Percentiles rank a stretch among this genome's conserved stretches.
phyloP scores from a whole-genome alignment of 2,888 invertebrate species.

The Quadroppia sp. region DNA sequence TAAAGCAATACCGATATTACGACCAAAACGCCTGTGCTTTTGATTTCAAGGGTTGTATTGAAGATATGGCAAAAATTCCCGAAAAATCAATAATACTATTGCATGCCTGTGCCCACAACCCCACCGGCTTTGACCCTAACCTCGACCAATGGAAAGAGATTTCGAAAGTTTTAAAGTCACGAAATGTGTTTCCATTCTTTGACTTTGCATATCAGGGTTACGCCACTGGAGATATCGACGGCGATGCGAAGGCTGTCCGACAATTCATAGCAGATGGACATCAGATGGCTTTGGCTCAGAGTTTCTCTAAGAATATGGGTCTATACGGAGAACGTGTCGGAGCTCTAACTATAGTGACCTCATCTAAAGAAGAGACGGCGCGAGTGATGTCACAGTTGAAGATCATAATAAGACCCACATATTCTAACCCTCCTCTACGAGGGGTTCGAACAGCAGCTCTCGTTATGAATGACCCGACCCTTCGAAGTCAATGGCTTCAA shows the following conservation, averaged over 20 bases:
- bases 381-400: slow-evolving; percentile 88
- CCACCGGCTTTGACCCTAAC: slow-evolving; percentile 88
- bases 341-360: slow-evolving; percentile 73
- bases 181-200: slow-evolving; percentile 81
- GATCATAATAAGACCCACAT: slow-evolving; percentile 89
- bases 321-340: slow-evolving; percentile 84
- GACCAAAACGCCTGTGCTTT: slow-evolving; percentile 88
- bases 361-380: slow-evolving; percentile 71
- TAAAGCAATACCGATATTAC: slow-evolving; percentile 89
- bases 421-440: slow-evolving; percentile 93
- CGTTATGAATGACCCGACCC: slow-evolving; percentile 68
- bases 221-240: slow-evolving; percentile 75
- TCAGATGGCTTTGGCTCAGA: slow-evolving; percentile 79
- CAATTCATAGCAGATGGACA: slow-evolving; percentile 84
- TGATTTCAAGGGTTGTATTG: slow-evolving; percentile 80
- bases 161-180: slow-evolving; percentile 69
- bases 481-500: slow-evolving; percentile 64
- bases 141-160: slow-evolving; percentile 70
- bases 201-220: slow-evolving; percentile 99
- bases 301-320: slow-evolving; percentile 97
- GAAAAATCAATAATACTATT: slow-evolving; percentile 81
- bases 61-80: slow-evolving; percentile 85
- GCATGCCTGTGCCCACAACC: slow-evolving; percentile 98
- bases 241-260: slow-evolving; percentile 83
- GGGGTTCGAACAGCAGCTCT: slow-evolving; percentile 84